Evolutionary conservation across 1,140 invertebrate species (phyloP).

Genomic region (Teleopsis dalmanni): DNA sequence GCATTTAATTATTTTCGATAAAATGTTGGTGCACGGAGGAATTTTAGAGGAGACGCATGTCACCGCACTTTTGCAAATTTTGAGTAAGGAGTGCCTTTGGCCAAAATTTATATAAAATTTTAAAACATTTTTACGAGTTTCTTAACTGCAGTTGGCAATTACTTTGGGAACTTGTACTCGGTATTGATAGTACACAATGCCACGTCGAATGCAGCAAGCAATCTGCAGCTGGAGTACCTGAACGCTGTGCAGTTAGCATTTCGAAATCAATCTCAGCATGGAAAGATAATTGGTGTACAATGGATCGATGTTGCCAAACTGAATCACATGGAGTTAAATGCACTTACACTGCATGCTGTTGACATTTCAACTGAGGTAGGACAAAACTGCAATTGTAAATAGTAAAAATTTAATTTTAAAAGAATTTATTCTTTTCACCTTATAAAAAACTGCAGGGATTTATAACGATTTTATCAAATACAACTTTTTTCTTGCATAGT

Average conservation of each 20-base stretch:
- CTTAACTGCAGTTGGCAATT: slow-evolving; percentile 14
- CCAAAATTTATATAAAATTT: background rate
- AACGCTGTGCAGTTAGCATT: slow-evolving; percentile 18
- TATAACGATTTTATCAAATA: slow-evolving; percentile 28
- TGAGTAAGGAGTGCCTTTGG: slow-evolving; percentile 5
- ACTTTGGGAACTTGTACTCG: slow-evolving; percentile 22
- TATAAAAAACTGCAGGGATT: slow-evolving; percentile 32
- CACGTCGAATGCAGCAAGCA: slow-evolving; percentile 5
- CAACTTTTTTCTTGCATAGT: slow-evolving; percentile 24
- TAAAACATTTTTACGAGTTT: background rate
- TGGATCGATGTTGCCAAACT: slow-evolving; percentile 31
- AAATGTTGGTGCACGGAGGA: background rate
- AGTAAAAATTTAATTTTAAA: no score
- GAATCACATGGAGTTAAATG: slow-evolving; percentile 8
- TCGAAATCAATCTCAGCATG: slow-evolving; percentile 13
- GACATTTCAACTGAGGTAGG: slow-evolving; percentile 23
- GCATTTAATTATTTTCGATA: background rate
- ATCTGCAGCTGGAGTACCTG: slow-evolving; percentile 24
- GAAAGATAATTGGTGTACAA: slow-evolving; percentile 19
- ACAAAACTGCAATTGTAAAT: no score
- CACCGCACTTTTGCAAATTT: slow-evolving; percentile 8
- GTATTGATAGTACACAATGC: slow-evolving; percentile 28
- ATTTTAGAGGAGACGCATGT: slow-evolving; percentile 2
- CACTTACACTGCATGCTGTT: slow-evolving; percentile 18
- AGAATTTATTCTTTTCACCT: background rate